phyloP scores from a whole-genome alignment of 2,797 vertebrate species.

The Macroramphosus scolopax region DNA sequence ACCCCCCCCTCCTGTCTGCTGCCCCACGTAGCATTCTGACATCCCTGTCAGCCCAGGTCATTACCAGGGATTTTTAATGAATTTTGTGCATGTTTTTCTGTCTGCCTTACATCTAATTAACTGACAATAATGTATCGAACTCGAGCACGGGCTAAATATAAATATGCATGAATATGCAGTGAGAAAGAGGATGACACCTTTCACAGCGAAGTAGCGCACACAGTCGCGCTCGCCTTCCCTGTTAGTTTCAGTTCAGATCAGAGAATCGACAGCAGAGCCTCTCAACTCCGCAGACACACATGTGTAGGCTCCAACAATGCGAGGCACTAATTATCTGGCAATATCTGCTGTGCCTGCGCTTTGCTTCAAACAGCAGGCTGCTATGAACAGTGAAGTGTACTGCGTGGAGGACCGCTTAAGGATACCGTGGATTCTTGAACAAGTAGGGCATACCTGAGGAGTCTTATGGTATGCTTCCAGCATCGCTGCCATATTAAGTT shows the following conservation, averaged over 20 bases:
- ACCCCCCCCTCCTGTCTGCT: constrained; percentile 82
- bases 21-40: constrained; percentile 88
- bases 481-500: constrained; percentile 38
- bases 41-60: constrained; percentile 98
- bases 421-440: constrained; percentile 52
- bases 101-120: constrained; percentile 98
- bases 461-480: constrained; percentile 36
- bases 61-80: constrained; percentile 93
- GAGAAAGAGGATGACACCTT: constrained; percentile 83
- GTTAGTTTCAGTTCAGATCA: constrained; percentile 78
- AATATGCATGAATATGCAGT: constrained; percentile 98
- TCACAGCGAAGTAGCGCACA: constrained; percentile 72
- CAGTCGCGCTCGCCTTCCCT: constrained; percentile 62
- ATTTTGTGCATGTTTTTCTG: constrained; percentile 92
- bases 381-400: constrained; percentile 46
- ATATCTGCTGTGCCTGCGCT: constrained; percentile 58
- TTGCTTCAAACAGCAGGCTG: constrained; percentile 65
- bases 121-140: constrained; percentile 99
- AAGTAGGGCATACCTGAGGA: constrained; percentile 55
- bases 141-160: constrained; percentile 93
- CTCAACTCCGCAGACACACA: constrained; percentile 61
- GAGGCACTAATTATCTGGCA: constrained; percentile 72
- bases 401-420: constrained; percentile 36
- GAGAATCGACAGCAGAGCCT: constrained; percentile 73
- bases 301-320: constrained; percentile 52